Evolutionary conservation across 2,797 vertebrate genomes (phyloP).

Genomic region (Prionace glauca): DNA sequence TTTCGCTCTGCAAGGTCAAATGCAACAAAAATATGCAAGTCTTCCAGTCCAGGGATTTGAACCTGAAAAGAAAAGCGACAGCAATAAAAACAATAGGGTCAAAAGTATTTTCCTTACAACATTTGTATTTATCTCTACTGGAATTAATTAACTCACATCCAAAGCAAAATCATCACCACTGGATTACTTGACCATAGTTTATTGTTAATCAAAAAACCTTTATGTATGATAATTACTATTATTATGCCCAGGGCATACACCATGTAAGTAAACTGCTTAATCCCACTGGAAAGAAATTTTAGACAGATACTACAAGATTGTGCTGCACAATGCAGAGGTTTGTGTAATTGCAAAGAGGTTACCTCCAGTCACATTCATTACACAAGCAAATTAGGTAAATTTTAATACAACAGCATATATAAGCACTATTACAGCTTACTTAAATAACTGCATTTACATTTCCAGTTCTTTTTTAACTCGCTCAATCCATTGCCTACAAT

Average conservation of each 20-base stretch:
- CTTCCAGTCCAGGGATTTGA: constrained; percentile 82
- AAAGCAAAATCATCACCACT: background rate
- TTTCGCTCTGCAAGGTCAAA: constrained; percentile 66
- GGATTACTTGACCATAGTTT: background rate
- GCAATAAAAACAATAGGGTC: background rate
- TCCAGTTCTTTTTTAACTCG: background rate
- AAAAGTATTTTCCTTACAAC: background rate
- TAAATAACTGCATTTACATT: background rate
- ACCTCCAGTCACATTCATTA: background rate
- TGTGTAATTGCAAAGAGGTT: background rate
- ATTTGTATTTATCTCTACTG: background rate
- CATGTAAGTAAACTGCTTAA: background rate
- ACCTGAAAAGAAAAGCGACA: constrained; percentile 59
- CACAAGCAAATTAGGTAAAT: background rate
- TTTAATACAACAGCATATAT: background rate
- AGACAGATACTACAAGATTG: background rate
- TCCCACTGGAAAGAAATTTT: background rate
- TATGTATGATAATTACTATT: background rate
- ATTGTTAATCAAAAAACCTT: background rate
- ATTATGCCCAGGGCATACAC: background rate
- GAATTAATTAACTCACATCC: background rate
- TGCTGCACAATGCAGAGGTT: background rate
- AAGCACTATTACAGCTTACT: background rate
- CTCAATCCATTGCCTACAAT: background rate
- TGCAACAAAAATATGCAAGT: constrained; percentile 84